Evolutionary conservation across 1,140 invertebrate species (phyloP).

Genomic region (Drosophila cardini): DNA sequence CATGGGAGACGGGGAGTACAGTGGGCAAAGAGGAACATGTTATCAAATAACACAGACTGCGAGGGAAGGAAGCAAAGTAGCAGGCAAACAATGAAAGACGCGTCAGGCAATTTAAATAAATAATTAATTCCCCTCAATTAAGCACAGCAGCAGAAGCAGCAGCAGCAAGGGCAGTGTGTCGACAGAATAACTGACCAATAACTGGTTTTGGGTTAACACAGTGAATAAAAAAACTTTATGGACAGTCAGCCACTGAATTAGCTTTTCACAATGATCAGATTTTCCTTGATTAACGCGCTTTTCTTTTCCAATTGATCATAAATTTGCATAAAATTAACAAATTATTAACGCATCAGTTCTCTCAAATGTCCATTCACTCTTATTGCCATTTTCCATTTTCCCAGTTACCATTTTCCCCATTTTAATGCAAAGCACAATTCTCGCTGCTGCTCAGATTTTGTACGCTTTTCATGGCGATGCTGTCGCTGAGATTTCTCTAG

Average conservation of each 20-base stretch:
- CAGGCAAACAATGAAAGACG: slow-evolving; percentile 47
- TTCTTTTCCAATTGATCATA: slow-evolving; percentile 8
- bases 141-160: slow-evolving; percentile 20
- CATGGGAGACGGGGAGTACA: neutral
- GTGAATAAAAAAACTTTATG: too few relatives aligned
- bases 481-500: slow-evolving; percentile 44
- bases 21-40: slow-evolving; percentile 41
- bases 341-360: slow-evolving; percentile 41
- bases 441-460: slow-evolving; percentile 43
- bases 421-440: slow-evolving; percentile 54
- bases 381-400: too few relatives aligned
- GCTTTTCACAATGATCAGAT: neutral
- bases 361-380: neutral
- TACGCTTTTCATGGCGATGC: slow-evolving; percentile 28
- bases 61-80: neutral
- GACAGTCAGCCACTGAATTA: slow-evolving; percentile 7
- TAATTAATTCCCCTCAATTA: slow-evolving; percentile 83
- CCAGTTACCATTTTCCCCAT: neutral
- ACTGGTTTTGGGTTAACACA: slow-evolving; percentile 10
- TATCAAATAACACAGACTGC: slow-evolving; percentile 63
- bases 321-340: slow-evolving; percentile 53
- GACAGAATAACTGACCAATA: slow-evolving; percentile 14
- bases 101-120: slow-evolving; percentile 80
- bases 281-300: neutral
- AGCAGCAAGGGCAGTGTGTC: slow-evolving; percentile 32